phyloP scores from a whole-genome alignment of 2,888 invertebrate genomes.

The Coleophora flavipennella region DNA sequence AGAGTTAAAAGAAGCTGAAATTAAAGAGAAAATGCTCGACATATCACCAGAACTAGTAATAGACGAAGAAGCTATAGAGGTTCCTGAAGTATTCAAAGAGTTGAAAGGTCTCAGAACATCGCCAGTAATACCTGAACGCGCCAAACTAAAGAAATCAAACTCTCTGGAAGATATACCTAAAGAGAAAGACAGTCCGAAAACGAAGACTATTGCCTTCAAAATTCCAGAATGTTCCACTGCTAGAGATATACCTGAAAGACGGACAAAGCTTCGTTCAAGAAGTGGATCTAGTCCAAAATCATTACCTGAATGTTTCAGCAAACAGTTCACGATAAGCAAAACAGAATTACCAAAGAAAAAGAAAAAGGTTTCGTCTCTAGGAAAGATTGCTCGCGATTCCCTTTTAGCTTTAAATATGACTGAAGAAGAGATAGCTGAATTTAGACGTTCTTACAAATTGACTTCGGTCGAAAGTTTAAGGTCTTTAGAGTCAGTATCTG shows the following conservation, averaged over 20 bases:
- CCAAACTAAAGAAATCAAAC: conserved; percentile 53
- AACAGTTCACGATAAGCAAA: conserved; percentile 47
- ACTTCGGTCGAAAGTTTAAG: conserved; percentile 58
- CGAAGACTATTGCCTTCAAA: conserved; percentile 54
- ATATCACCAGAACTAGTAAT: conserved; percentile 57
- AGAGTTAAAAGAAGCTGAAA: conserved; percentile 52
- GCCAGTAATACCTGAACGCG: conserved; percentile 50
- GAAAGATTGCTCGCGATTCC: conserved; percentile 63
- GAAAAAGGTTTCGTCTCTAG: conserved; percentile 55
- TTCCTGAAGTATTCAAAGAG: conserved; percentile 47
- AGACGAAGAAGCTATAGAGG: conserved; percentile 47
- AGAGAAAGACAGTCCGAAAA: conserved; percentile 39
- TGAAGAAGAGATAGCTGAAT: conserved; percentile 62
- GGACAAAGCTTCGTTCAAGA: conserved; percentile 41
- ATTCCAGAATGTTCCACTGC: conserved; percentile 55
- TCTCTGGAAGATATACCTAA: conserved; percentile 49
- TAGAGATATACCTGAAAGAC: conserved; percentile 52
- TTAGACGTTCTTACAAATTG: conserved; percentile 52
- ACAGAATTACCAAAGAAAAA: conserved; percentile 52
- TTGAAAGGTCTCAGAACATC: conserved; percentile 37
- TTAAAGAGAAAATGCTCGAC: conserved; percentile 45
- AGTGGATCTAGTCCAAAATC: conserved; percentile 64
- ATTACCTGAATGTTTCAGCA: conserved; percentile 56
- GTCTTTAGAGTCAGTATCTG: conserved; percentile 61
- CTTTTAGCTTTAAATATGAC: conserved; percentile 60